Evolutionary conservation across 2,888 invertebrate genomes (phyloP), one percentile per base, ranked within the genome.

Genomic region (Erynnis tages): DNA sequence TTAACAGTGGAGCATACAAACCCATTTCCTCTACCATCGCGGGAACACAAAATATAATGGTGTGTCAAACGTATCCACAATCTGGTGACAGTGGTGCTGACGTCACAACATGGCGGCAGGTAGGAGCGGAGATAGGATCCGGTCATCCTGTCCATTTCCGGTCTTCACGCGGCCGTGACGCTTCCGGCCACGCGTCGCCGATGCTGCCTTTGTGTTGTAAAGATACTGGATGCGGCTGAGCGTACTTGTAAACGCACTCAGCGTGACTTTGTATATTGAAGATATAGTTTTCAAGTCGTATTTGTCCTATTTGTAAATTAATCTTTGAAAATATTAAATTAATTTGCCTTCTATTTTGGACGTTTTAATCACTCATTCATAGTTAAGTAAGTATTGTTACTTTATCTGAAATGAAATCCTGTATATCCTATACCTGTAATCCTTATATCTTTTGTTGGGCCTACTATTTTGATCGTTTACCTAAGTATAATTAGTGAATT

Each of bases 141-240:
- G 89, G 89, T 88, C 89, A 89, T 88, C 88, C 88, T 89, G 88
- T 76, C 88, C 89, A 89, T 89, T 88, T 88, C 89, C 89, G 88
- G 89, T 88, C 88, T 89, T 89, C 89, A 89, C 87, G 86, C 87
- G 86, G 85, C 85, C 87, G 85, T 89, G 88, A 86, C 87, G 88
- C 88, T 85, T 88, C 89, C 89, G 88, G 86, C 71, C 85, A 80
- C 82, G 84, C 86, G 86, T 84, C 87, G 84, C 77, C 79, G 78
- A 73, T 78, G 82, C 69, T 73, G 74, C 69, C 49, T 63, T 61
- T 58, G 54, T 59, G 77, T 76, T 72, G 64, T 73, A 74, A 53
- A 58, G 55, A 52, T 54, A 60, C 84, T 84, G 65, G 84, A 86
- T 73, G 67, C 54, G 60, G 54, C 55, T 17, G 19, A 14, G 43